phyloP scores from a whole-genome alignment of 1,140 invertebrate genomes.

The Cryptotermes secundus region DNA sequence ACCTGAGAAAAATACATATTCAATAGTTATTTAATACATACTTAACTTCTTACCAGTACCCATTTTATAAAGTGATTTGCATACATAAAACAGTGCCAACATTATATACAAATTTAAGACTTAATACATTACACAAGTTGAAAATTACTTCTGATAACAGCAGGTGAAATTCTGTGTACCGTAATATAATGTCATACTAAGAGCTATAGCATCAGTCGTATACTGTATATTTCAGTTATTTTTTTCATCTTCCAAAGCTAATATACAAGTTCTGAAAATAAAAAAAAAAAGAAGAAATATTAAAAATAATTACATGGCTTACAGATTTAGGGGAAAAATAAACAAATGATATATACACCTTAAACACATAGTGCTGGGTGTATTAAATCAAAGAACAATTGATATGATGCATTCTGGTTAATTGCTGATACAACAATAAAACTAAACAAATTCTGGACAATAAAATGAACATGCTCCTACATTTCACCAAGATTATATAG shows the following conservation, averaged over 20 bases:
- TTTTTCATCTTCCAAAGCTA: background rate
- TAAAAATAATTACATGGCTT: background rate
- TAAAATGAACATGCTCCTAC: background rate
- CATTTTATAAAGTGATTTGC: background rate
- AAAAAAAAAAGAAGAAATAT: background rate
- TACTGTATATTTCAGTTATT: background rate
- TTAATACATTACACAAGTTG: background rate
- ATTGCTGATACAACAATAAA: slow-evolving; percentile 1
- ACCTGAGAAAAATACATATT: background rate
- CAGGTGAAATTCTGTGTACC: background rate
- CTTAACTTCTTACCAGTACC: background rate
- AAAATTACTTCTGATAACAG: background rate
- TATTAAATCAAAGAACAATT: slow-evolving; percentile 11
- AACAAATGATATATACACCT: slow-evolving; percentile 1
- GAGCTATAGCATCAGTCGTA: too few relatives aligned
- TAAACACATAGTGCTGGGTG: background rate
- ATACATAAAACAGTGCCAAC: background rate
- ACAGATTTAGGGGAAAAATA: background rate
- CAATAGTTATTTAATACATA: slow-evolving; percentile 3
- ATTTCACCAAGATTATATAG: too few relatives aligned
- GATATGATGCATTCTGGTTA: slow-evolving; percentile 19
- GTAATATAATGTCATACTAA: background rate
- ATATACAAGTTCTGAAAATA: slow-evolving; percentile 4
- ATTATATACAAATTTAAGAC: background rate
- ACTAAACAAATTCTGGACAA: slow-evolving; percentile 13